These are phyloP conservation scores for Ceyx cyanopectus DNA, from an alignment of 2,113 vertebrate genomes.

Conservation along the genomic window DNA sequence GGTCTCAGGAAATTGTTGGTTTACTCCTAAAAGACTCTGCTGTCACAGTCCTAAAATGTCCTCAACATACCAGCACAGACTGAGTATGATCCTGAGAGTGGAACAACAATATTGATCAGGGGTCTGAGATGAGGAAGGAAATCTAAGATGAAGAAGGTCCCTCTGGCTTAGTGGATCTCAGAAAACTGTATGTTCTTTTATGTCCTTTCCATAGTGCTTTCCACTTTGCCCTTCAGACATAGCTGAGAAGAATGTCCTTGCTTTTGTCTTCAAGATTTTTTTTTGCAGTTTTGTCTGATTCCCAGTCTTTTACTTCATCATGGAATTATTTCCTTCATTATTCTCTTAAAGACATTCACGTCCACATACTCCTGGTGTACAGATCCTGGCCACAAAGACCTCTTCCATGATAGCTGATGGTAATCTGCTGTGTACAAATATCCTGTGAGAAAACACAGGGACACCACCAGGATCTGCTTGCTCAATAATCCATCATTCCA, in stretches of 20 bases:
- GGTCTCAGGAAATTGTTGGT: neutral
- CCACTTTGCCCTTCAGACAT: neutral
- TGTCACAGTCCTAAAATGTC: neutral
- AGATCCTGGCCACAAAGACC: neutral
- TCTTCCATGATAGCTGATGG: neutral
- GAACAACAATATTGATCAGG: neutral
- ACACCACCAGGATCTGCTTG: neutral
- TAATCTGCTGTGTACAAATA: neutral
- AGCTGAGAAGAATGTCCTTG: neutral
- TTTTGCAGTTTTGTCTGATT: neutral
- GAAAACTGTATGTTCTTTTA: neutral
- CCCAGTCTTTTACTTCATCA: neutral
- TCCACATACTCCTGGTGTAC: neutral
- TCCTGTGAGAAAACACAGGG: neutral
- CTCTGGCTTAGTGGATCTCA: neutral
- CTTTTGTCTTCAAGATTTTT: neutral
- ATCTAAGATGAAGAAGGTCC: neutral
- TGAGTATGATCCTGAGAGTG: neutral
- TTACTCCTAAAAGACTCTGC: neutral
- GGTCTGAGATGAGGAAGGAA: neutral
- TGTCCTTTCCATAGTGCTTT: neutral
- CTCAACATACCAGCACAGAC: neutral
- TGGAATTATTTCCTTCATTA: neutral
- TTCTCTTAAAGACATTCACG: neutral
- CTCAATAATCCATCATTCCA: conserved; percentile 34